phyloP scores from a whole-genome alignment of 2,113 vertebrate genomes.

The Struthio camelus region DNA sequence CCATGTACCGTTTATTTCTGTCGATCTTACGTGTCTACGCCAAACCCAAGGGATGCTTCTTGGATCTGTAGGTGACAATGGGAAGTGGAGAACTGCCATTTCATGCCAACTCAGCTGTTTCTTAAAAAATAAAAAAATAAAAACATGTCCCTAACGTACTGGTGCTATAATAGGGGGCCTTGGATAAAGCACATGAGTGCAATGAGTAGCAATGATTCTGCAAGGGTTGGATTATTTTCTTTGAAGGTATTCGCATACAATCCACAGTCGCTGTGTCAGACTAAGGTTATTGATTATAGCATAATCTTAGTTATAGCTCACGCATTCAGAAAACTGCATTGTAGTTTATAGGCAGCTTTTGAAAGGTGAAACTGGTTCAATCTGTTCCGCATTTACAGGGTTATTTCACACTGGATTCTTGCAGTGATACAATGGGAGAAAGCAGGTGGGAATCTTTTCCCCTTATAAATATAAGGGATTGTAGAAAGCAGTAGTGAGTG shows the following conservation, averaged over 20 bases:
- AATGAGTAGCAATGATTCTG: background rate
- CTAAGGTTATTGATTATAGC: background rate
- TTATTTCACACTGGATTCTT: background rate
- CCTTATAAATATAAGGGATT: background rate
- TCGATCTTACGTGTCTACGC: background rate
- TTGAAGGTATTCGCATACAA: background rate
- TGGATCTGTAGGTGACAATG: background rate
- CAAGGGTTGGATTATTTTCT: background rate
- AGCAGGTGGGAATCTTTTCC: fast-evolving
- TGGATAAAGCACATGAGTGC: background rate
- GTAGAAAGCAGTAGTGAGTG: background rate
- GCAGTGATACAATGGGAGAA: background rate
- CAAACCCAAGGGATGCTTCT: background rate
- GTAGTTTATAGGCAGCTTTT: background rate
- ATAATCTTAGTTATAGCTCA: background rate
- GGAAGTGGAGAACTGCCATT: background rate
- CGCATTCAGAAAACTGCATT: background rate
- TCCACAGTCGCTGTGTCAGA: background rate
- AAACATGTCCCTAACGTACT: fast-evolving
- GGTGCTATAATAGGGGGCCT: background rate
- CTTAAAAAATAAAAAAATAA: background rate
- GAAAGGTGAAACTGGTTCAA: background rate
- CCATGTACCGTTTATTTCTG: background rate
- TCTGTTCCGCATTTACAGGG: background rate
- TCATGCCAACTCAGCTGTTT: background rate